These are phyloP conservation scores for Trichonephila clavipes DNA, from an alignment of 1,140 invertebrate species.

Conservation along the genomic window DNA sequence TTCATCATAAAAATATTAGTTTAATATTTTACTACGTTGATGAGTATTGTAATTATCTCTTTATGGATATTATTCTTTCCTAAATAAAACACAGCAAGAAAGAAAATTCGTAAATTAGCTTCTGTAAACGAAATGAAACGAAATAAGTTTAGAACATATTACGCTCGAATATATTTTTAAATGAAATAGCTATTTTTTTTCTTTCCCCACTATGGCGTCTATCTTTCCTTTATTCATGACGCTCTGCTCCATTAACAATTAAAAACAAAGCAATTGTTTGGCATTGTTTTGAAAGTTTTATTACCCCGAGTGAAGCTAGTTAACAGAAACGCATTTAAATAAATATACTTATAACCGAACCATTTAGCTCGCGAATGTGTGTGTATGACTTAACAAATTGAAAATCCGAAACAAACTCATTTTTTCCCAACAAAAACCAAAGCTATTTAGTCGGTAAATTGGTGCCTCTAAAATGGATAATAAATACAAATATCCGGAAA, in stretches of 20 bases:
- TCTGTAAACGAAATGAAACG: too few species aligned
- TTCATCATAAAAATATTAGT: too few species aligned
- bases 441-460: constrained; percentile 43
- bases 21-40: too few species aligned
- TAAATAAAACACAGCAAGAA: too few species aligned
- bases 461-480: constrained; percentile 38
- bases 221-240: background rate
- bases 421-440: constrained; percentile 8
- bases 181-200: background rate
- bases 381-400: constrained; percentile 65
- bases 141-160: too few species aligned
- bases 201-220: background rate
- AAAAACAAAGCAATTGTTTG: background rate
- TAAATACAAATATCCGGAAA: constrained; percentile 29
- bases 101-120: too few species aligned
- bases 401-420: constrained; percentile 17
- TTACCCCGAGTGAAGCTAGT: background rate
- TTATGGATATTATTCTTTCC: too few species aligned
- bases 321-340: background rate
- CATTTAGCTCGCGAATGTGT: constrained; percentile 34
- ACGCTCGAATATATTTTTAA: too few species aligned
- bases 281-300: constrained; percentile 18
- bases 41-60: too few species aligned
- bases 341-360: background rate
- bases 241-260: background rate